Evolutionary conservation across 1,140 invertebrate species (phyloP).

Genomic region (Drosophila ambigua): DNA sequence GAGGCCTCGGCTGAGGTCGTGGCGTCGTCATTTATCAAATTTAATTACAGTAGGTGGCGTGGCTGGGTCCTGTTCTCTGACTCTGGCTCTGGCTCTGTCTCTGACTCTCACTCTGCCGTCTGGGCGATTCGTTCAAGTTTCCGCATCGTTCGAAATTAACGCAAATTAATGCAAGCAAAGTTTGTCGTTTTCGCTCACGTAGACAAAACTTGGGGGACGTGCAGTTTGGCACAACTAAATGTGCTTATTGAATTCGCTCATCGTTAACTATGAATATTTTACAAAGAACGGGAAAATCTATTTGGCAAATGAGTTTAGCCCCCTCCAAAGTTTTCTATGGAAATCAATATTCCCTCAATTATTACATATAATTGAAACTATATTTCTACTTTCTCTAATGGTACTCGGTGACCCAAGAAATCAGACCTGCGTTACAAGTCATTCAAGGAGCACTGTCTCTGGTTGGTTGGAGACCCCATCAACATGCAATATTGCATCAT

Average conservation of each 20-base stretch:
- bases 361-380: too few relatives aligned
- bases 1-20: conserved; percentile 5
- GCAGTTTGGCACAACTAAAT: conserved; percentile 30
- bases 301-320: conserved; percentile 26
- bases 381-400: background rate
- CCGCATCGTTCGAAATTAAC: conserved; percentile 45
- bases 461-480: conserved; percentile 2
- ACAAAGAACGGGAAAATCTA: conserved; percentile 24
- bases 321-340: too few relatives aligned
- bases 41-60: conserved; percentile 54
- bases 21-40: conserved; percentile 59
- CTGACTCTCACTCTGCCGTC: background rate
- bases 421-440: too few relatives aligned
- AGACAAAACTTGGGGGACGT: conserved; percentile 47
- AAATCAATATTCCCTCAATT: too few relatives aligned
- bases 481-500: conserved; percentile 3
- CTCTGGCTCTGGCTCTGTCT: conserved; percentile 6
- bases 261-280: conserved; percentile 47
- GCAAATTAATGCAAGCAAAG: conserved; percentile 61
- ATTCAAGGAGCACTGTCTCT: background rate
- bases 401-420: background rate
- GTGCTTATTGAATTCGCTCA: conserved; percentile 49
- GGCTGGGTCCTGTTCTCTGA: conserved; percentile 20
- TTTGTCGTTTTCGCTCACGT: conserved; percentile 52
- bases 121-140: conserved; percentile 33